Conservation (phyloP, 2,797 vertebrate species). For the Chaetodon trifasciatus region DNA sequence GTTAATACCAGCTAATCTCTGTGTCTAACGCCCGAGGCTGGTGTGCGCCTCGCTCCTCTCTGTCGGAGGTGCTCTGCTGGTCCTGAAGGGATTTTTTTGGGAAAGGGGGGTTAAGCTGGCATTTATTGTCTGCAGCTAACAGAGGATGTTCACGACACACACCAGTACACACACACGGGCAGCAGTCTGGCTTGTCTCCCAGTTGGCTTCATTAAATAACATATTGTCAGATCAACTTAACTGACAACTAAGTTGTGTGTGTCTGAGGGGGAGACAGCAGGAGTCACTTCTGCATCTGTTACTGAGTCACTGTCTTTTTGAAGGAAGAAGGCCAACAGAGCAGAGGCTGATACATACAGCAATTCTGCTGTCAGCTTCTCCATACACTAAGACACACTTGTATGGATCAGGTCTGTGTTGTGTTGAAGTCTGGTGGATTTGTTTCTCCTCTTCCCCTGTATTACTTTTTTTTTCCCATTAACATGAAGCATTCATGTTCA, state of each 20-base stretch:
- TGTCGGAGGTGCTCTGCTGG: slow-evolving; percentile 58
- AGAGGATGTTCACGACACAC: slow-evolving; percentile 50
- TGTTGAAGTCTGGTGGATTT: not conserved
- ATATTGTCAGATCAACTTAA: slow-evolving; percentile 59
- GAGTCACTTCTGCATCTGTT: slow-evolving; percentile 54
- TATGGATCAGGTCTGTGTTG: slow-evolving; percentile 4
- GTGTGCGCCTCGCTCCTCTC: slow-evolving; percentile 39
- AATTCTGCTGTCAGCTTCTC: slow-evolving; percentile 2
- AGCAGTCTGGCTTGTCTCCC: slow-evolving; percentile 51
- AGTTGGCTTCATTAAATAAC: slow-evolving; percentile 69
- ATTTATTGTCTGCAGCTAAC: slow-evolving; percentile 63
- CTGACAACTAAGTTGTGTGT: slow-evolving; percentile 38
- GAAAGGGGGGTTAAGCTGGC: slow-evolving; percentile 48
- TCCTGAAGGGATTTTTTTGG: slow-evolving; percentile 63
- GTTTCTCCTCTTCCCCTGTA: not conserved
- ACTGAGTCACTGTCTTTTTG: slow-evolving; percentile 32
- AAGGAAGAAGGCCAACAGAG: slow-evolving; percentile 28
- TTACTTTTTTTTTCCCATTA: not conserved
- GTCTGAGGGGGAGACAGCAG: slow-evolving; percentile 40
- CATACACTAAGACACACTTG: slow-evolving; percentile 3
- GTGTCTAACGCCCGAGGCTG: slow-evolving; percentile 55
- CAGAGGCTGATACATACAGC: slow-evolving; percentile 17
- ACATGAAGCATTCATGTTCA: not conserved
- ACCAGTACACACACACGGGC: slow-evolving; percentile 28
- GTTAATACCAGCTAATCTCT: slow-evolving; percentile 73